Percentiles rank a stretch among this genome's conserved stretches.
Conservation (phyloP, 2,888 invertebrate genomes). For the Heliconius erato region DNA sequence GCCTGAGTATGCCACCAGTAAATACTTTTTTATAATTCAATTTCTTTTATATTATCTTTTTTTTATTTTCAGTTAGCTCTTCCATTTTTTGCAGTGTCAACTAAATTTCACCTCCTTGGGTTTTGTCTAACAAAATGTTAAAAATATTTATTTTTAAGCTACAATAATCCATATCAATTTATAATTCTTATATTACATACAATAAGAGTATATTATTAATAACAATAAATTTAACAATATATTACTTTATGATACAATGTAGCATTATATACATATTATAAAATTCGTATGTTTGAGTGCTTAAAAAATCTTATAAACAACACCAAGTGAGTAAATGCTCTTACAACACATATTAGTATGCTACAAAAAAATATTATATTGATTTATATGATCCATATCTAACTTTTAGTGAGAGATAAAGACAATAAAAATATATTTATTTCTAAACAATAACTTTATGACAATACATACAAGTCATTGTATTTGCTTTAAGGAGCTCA, state of each 20-base stretch:
- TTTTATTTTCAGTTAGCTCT: neutral
- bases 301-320: neutral
- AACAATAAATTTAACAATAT: constrained; percentile 1
- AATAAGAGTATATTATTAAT: neutral
- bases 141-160: neutral
- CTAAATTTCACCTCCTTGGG: too few relatives aligned
- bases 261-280: neutral
- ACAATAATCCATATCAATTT: neutral
- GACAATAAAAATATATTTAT: too few relatives aligned
- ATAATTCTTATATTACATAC: neutral
- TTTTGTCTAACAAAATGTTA: too few relatives aligned
- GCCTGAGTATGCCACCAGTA: neutral
- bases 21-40: neutral
- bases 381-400: neutral
- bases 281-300: neutral
- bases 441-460: too few relatives aligned
- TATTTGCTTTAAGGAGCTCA: too few relatives aligned
- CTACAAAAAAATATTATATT: neutral
- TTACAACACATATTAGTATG: neutral
- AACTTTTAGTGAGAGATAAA: neutral
- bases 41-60: too few relatives aligned
- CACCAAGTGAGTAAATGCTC: neutral
- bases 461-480: too few relatives aligned
- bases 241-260: neutral
- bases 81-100: neutral